Evolutionary conservation across 2,888 invertebrate genomes (phyloP), one percentile per base, ranked within the genome.

Genomic region (Actias luna): DNA sequence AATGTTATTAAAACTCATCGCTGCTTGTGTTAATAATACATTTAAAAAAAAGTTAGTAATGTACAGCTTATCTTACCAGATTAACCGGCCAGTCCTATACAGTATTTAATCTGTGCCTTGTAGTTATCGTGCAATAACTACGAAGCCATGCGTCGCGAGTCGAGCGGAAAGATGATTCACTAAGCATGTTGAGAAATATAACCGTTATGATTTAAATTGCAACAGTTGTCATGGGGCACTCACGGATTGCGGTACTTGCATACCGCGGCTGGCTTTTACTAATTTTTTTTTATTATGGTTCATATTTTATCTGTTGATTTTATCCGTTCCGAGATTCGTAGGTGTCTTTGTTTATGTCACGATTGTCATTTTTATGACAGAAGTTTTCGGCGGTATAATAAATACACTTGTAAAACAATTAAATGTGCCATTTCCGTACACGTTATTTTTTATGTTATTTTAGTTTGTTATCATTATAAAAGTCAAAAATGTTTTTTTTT

Each of bases 171-270:
- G 86, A 86, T 90, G 90, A 91, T 83, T 90, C 90, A 90, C 79
- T 75, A 74, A 75, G 76, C 80, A 77, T 78, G 80, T 73, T 80
- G 80, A 85, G 88, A 87, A 84, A 81, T 84, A 78, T 75, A 84
- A 89, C 90, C 88, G 90, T 91, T 91, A 91, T 87, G 87, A 86
- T 89, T 88, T 85, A 84, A 90, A 89, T 86, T 87, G 84, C 83
- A 83, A 84, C 83, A 85, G 85, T 84, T 85, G 87, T 83, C 84
- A 83, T 75, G 78, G 78, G 79, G 82, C 80, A 83, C 80, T 81
- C 82, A 82, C 80, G 80, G 78, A 79, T 87, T 88, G 86, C 88
- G 88, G 88, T 85, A 88, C 84, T 78, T 70, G 80, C 83, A 81
- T 88, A 82, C 76, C 79, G 79, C 76, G 74, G 77, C 73, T 73